Evolutionary conservation across 1,140 invertebrate genomes (phyloP), one percentile per base, ranked within the genome.

Genomic region (Lasioglossum baleicum): DNA sequence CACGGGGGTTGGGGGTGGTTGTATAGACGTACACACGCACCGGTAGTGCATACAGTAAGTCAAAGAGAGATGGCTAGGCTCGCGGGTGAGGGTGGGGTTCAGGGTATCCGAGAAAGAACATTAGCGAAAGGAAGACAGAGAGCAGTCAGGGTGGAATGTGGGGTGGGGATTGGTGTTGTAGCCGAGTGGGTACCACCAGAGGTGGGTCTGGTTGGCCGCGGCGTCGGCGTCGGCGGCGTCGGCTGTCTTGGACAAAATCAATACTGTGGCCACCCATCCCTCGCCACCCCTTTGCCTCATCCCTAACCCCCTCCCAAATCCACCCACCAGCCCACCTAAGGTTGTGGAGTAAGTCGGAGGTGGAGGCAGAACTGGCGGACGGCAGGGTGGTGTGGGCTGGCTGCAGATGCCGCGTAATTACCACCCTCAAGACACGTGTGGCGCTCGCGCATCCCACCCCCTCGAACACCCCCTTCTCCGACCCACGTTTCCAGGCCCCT

Each of bases 391-490:
- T 84, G 87, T 85, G 89, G 88, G 90, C 88, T 83, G 88, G 90
- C 90, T 93, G 91, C 92, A 93, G 92, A 92, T 93, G 92, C 92
- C 91, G 92, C 92, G 91, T 92, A 93, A 93, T 93, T 93, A 93
- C 91, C 92, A 93, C 92, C 92, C 92, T 93, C 92, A 92, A 93
- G 92, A 92, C 92, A 93, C 92, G 91, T 92, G 92, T 92, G 92
- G 90, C 90, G 90, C 88, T 88, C 89, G 88, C 90, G 89, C 91
- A 90, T 90, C 90, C 84, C 80, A 68, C 78, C 80, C 26, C 86
- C 84, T 56, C 78, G 6, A 69, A 86, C 56, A 7, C 67, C n/a
- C 51, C 66, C 53, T 42, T 31, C 68, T 8, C 44, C 44, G 44
- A 8, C 44, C 44, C 44, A 10, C 10, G 10, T 13, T 1, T 13